Conservation (phyloP, 2,797 vertebrate species). For the Bovichtus variegatus region DNA sequence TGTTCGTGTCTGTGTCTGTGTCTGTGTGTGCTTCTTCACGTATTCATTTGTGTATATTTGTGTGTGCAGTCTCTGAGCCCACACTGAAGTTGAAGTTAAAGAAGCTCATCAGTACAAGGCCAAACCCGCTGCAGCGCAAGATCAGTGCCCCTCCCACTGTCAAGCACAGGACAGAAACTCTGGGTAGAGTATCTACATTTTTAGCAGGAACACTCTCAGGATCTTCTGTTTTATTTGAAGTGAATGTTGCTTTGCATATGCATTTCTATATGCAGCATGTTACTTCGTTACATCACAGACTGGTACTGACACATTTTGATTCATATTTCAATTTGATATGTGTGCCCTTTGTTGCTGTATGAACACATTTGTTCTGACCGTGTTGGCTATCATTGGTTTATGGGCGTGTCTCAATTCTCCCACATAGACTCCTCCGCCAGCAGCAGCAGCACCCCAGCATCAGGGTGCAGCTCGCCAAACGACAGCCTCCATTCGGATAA, state of each 20-base stretch:
- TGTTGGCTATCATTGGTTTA: conserved; percentile 3
- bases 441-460: conserved; percentile 89
- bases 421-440: conserved; percentile 89
- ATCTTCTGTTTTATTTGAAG: conserved; percentile 5
- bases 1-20: not conserved
- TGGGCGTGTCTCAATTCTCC: conserved; percentile 4
- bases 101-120: conserved; percentile 89
- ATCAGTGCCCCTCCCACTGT: conserved; percentile 90
- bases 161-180: conserved; percentile 85
- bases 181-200: conserved; percentile 78
- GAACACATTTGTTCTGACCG: not conserved
- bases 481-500: conserved; percentile 88
- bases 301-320: not conserved
- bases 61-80: conserved; percentile 89
- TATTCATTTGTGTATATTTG: conserved; percentile 26
- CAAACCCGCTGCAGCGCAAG: conserved; percentile 90
- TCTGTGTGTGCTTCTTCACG: not conserved
- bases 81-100: conserved; percentile 91
- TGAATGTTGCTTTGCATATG: conserved; percentile 6
- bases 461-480: conserved; percentile 90
- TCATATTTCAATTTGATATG: not conserved
- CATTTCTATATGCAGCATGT: conserved; percentile 4
- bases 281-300: not conserved
- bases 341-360: not conserved
- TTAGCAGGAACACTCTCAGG: not conserved